A percentile compares a stretch with the other conserved stretches of the same genome.
Evolutionary conservation across 1,140 invertebrate genomes (phyloP).

Genomic region (Myzus persicae): DNA sequence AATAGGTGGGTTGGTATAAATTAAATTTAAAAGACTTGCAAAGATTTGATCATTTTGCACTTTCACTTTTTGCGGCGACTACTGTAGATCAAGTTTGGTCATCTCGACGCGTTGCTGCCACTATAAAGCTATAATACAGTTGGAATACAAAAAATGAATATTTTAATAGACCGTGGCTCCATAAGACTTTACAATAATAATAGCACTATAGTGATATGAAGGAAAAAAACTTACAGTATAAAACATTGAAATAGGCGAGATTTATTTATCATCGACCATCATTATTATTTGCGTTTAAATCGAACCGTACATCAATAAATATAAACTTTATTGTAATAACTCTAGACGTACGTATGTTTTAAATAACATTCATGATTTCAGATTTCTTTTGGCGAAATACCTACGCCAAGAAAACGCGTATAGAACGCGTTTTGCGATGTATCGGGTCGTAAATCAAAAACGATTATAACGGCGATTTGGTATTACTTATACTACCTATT

Average conservation of each 20-base stretch:
- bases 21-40: neutral
- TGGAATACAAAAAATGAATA: neutral
- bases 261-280: neutral
- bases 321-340: neutral
- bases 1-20: neutral
- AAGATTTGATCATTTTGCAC: no score
- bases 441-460: neutral
- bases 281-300: neutral
- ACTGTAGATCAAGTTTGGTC: neutral
- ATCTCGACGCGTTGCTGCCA: neutral
- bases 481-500: no score
- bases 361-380: neutral
- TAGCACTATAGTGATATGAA: neutral
- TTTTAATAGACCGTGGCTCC: neutral
- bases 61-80: neutral
- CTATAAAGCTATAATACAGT: neutral
- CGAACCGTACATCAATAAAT: neutral
- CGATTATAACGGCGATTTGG: neutral
- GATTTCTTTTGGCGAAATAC: neutral
- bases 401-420: neutral
- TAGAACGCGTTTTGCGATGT: neutral
- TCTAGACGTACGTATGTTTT: neutral
- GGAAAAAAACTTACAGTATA: neutral
- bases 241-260: neutral
- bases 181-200: neutral